phyloP scores from a whole-genome alignment of 2,888 invertebrate species.

The Mimachlamys varia region DNA sequence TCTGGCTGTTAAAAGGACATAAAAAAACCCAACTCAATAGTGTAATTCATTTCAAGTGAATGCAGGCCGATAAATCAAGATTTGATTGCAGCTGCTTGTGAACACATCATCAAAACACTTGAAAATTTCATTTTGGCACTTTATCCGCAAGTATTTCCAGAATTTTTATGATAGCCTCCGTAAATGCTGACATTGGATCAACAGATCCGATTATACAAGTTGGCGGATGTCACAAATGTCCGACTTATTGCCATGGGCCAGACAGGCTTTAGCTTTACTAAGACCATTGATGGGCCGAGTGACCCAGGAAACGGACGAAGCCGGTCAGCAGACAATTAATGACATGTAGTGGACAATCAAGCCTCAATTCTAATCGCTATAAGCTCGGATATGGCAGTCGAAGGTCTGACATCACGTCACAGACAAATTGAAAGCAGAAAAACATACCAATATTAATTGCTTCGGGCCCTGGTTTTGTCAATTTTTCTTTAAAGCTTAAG shows the following conservation, averaged over 20 bases:
- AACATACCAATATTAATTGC: no score
- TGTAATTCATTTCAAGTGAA: no score
- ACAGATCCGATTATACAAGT: background rate
- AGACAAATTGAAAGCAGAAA: no score
- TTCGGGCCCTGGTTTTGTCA: no score
- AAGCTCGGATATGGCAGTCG: background rate
- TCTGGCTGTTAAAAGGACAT: no score
- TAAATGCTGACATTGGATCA: background rate
- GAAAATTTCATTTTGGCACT: background rate
- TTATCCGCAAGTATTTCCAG: background rate
- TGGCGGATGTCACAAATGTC: background rate
- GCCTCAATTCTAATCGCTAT: background rate
- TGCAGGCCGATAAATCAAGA: background rate
- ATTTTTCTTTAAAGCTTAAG: no score
- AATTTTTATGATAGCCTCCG: background rate
- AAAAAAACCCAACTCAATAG: no score
- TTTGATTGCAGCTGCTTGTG: background rate
- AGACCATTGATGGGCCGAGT: background rate
- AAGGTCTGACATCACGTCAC: background rate
- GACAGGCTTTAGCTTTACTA: background rate
- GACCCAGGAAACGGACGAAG: background rate
- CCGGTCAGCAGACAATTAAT: background rate
- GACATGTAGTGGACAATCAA: background rate
- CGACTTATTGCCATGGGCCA: background rate
- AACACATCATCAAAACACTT: background rate